A percentile compares a stretch with the other conserved stretches of the same genome.
Evolutionary conservation across 2,797 vertebrate species (phyloP).

Genomic region (Momotus momota): DNA sequence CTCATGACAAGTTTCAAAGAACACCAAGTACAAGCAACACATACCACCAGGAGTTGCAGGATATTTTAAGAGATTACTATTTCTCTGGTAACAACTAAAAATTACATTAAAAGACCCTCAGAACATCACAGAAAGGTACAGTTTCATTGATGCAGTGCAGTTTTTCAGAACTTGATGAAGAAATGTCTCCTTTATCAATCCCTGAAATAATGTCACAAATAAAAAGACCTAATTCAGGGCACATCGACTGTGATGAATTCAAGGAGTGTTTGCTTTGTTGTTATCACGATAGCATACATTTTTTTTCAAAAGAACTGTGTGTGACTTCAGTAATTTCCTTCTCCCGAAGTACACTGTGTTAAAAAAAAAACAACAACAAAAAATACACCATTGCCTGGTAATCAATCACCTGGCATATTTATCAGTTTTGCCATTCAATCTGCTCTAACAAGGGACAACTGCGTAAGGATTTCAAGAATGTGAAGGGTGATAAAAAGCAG

Average conservation of each 20-base stretch:
- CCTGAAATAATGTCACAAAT: background rate
- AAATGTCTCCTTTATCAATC: background rate
- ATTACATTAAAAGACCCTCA: background rate
- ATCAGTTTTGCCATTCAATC: background rate
- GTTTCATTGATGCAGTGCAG: background rate
- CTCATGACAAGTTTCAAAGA: constrained; percentile 1
- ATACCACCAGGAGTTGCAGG: background rate
- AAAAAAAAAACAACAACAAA: background rate
- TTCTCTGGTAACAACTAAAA: background rate
- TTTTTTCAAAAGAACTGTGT: background rate
- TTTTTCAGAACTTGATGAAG: background rate
- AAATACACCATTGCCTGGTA: background rate
- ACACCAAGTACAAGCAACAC: background rate
- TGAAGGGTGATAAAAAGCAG: background rate
- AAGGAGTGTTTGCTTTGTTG: background rate
- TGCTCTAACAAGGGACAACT: background rate
- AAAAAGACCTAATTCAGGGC: background rate
- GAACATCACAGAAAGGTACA: background rate
- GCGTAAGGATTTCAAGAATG: background rate
- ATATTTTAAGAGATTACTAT: background rate
- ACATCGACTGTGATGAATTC: background rate
- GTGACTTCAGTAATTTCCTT: background rate
- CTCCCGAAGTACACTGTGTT: background rate
- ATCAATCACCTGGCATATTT: background rate
- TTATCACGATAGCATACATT: background rate